Conservation (phyloP, 2,797 vertebrate genomes). For the Astyanax mexicanus region DNA sequence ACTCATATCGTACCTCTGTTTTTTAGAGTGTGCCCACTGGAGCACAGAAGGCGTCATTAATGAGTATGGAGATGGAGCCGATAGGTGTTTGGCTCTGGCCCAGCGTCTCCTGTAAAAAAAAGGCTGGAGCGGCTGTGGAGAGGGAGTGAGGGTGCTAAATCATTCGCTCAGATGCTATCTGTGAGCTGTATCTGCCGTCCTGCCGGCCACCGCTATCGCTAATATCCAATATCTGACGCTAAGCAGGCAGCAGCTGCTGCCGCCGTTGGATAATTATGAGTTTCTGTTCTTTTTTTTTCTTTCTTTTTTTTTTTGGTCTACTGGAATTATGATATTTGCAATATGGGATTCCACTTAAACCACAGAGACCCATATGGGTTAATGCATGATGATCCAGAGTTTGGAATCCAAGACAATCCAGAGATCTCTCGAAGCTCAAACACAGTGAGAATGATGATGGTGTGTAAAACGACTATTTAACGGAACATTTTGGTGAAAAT, state of each 20-base stretch:
- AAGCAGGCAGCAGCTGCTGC: conserved; percentile 6
- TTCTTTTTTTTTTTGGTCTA: background rate
- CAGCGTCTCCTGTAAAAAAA: conserved; percentile 49
- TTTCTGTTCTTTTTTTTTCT: background rate
- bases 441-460: background rate
- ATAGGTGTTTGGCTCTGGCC: conserved; percentile 9
- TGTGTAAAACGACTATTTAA: too few species aligned
- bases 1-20: too few species aligned
- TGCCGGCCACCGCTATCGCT: conserved; percentile 7
- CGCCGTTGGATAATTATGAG: background rate
- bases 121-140: conserved; percentile 47
- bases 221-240: conserved; percentile 32
- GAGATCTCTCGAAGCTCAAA: background rate
- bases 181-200: conserved; percentile 44
- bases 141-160: conserved; percentile 54
- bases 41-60: conserved; percentile 13
- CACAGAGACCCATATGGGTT: background rate
- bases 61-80: conserved; percentile 17
- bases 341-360: background rate
- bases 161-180: conserved; percentile 63
- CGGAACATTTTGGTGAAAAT: too few species aligned
- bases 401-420: background rate
- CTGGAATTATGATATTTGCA: conserved; percentile 6
- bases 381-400: background rate
- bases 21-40: too few species aligned